phyloP scores from a whole-genome alignment of 2,797 vertebrate species.

The Neostethus bicornis region DNA sequence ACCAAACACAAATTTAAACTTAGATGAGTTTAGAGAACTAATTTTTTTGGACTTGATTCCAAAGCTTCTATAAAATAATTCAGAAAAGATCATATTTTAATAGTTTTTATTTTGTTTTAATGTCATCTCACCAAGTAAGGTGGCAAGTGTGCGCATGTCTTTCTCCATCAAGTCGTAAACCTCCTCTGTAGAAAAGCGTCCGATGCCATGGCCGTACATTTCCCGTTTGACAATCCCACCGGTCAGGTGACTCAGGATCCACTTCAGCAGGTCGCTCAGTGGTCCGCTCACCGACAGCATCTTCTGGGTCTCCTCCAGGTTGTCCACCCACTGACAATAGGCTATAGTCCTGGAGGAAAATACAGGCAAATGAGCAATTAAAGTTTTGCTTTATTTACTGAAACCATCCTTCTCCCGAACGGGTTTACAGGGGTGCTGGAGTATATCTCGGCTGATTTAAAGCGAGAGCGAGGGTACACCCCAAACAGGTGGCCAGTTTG shows the following conservation, averaged over 20 bases:
- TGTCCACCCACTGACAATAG: conserved; percentile 99
- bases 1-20: too few species aligned
- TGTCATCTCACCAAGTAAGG: conserved; percentile 75
- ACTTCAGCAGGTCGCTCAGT: conserved; percentile 92
- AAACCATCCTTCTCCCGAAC: too few species aligned
- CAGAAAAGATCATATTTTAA: too few species aligned
- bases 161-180: conserved; percentile 97
- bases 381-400: too few species aligned
- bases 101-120: too few species aligned
- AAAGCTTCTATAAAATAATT: too few species aligned
- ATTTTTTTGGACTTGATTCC: too few species aligned
- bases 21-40: too few species aligned
- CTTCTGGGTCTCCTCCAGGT: conserved; percentile 94
- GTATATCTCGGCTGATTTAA: too few species aligned
- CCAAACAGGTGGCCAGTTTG: too few species aligned
- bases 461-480: too few species aligned
- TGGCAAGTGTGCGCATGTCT: conserved; percentile 95
- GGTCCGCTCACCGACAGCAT: conserved; percentile 94
- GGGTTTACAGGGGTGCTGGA: too few species aligned
- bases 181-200: conserved; percentile 94
- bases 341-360: conserved; percentile 88
- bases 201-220: conserved; percentile 97
- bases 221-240: conserved; percentile 94
- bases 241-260: conserved; percentile 95
- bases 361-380: not conserved